phyloP scores from a whole-genome alignment of 1,140 invertebrate species.

The Chironomus striatipennis region DNA sequence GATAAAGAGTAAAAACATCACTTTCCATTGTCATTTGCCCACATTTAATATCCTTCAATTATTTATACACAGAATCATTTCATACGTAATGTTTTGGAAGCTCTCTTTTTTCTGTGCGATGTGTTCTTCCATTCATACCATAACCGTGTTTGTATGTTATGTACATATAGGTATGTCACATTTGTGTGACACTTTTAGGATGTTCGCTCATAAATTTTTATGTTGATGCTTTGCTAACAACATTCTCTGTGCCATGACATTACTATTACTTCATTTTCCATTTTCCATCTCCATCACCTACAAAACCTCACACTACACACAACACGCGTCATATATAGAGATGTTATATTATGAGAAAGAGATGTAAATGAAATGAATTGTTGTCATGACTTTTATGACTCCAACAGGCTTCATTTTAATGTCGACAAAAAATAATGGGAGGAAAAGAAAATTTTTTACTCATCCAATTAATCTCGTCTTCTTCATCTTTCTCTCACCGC shows the following conservation, averaged over 20 bases:
- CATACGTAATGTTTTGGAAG: background rate
- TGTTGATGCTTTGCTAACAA: background rate
- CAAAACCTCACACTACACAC: too few relatives aligned
- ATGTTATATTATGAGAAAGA: background rate
- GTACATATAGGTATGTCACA: too few relatives aligned
- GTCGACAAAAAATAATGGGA: background rate
- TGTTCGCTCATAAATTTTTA: conserved; percentile 9
- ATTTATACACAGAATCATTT: background rate
- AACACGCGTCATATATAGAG: background rate
- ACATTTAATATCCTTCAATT: too few relatives aligned
- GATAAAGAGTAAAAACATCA: too few relatives aligned
- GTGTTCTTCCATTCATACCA: too few relatives aligned
- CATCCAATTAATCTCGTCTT: conserved; percentile 13
- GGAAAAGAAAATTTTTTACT: too few relatives aligned
- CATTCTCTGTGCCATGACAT: background rate
- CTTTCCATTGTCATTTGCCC: too few relatives aligned
- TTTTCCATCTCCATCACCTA: background rate
- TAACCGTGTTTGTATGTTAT: background rate
- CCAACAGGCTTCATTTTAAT: background rate
- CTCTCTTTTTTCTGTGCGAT: background rate
- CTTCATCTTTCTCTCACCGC: background rate
- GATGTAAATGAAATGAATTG: background rate
- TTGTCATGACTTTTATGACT: conserved; percentile 6
- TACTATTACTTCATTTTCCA: background rate
- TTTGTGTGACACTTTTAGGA: conserved; percentile 4